phyloP scores from a whole-genome alignment of 2,797 vertebrate species.

The Muscicapa comitata region DNA sequence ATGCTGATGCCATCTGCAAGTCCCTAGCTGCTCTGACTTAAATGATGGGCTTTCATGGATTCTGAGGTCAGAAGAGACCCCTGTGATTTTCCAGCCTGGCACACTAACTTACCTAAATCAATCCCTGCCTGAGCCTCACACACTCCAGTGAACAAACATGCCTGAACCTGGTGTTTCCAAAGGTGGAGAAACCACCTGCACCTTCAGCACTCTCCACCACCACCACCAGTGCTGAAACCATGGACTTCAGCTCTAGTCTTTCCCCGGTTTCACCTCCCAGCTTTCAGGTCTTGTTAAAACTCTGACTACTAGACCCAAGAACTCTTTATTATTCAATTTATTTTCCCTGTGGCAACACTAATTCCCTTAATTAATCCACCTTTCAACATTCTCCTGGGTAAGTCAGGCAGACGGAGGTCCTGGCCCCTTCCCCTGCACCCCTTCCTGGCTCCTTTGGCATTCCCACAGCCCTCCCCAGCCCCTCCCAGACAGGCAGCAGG shows the following conservation, averaged over 20 bases:
- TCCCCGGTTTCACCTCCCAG: background rate
- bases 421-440: background rate
- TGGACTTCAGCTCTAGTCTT: accelerated
- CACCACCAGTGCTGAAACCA: accelerated
- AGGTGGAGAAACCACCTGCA: background rate
- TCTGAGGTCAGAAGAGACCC: background rate
- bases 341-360: background rate
- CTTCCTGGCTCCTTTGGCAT: accelerated
- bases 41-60: background rate
- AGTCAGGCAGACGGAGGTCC: background rate
- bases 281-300: background rate
- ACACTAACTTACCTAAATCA: background rate
- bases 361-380: background rate
- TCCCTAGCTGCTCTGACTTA: background rate
- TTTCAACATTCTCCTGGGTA: background rate
- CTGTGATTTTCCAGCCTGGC: background rate
- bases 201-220: background rate
- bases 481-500: background rate
- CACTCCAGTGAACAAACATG: background rate
- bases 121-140: background rate
- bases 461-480: background rate
- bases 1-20: background rate
- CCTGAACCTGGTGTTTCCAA: background rate
- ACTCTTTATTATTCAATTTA: background rate
- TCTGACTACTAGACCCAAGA: background rate